A percentile compares a stretch with the other conserved stretches of the same genome.
These are phyloP conservation scores for Coelopa pilipes DNA, from an alignment of 2,888 invertebrate genomes.

Conservation along the genomic window DNA sequence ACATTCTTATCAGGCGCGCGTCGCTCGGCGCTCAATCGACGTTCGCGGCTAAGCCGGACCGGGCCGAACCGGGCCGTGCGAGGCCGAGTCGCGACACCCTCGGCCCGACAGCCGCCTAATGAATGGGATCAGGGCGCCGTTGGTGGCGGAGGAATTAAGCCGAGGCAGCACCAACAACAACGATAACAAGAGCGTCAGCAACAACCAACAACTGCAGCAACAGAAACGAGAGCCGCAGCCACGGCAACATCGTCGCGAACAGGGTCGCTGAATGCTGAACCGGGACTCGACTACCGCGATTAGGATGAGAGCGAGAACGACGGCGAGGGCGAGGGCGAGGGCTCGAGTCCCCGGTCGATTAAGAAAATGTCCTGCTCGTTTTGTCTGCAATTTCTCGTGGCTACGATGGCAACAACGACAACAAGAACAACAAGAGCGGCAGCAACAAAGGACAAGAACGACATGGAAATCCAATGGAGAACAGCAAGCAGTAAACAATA, in stretches of 20 bases:
- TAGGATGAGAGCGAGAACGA: constrained; percentile 15
- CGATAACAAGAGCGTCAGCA: background rate
- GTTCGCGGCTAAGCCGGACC: background rate
- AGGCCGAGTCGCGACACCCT: background rate
- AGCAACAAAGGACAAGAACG: no score
- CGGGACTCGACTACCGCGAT: constrained; percentile 2
- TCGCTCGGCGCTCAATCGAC: background rate
- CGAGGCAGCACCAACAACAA: constrained; percentile 10
- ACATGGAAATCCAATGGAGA: background rate
- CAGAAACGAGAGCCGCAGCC: background rate
- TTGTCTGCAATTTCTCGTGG: background rate
- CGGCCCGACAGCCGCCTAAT: background rate
- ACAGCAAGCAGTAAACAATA: background rate
- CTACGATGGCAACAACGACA: no score
- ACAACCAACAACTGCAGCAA: no score
- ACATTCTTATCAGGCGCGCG: background rate
- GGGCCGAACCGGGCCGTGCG: no score
- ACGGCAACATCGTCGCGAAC: constrained; percentile 14
- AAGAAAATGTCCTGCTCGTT: constrained; percentile 57
- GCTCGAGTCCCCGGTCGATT: constrained; percentile 61
- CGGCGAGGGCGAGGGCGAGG: background rate
- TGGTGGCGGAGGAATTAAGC: constrained; percentile 20
- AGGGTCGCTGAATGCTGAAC: constrained; percentile 17
- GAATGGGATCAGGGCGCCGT: constrained; percentile 5
- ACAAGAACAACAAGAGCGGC: no score